phyloP scores from a whole-genome alignment of 2,797 vertebrate genomes.

The Psittacula echo region DNA sequence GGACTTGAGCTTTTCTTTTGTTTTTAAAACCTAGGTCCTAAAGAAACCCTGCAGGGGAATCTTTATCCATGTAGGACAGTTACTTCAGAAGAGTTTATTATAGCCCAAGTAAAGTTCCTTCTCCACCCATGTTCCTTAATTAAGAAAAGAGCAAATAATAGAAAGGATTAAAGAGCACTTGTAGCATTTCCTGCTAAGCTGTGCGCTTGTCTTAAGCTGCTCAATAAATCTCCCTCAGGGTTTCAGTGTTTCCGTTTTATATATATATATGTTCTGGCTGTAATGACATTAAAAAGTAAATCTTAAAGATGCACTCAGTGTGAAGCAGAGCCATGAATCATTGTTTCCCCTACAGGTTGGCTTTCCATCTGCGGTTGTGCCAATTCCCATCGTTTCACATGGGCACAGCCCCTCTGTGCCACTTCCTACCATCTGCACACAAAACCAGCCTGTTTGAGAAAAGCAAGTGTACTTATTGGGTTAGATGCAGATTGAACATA shows the following conservation, averaged over 20 bases:
- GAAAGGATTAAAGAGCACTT: background rate
- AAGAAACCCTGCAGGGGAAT: background rate
- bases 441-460: background rate
- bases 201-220: background rate
- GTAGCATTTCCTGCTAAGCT: background rate
- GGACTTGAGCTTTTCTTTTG: background rate
- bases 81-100: background rate
- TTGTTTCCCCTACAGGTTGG: background rate
- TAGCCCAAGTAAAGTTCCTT: background rate
- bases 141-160: background rate
- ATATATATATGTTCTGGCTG: background rate
- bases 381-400: background rate
- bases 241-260: background rate
- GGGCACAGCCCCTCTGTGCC: background rate
- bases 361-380: background rate
- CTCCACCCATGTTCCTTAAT: background rate
- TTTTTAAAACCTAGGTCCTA: background rate
- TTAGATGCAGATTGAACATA: background rate
- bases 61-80: background rate
- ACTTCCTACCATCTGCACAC: background rate
- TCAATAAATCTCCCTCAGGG: background rate
- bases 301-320: background rate
- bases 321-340: background rate
- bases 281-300: background rate
- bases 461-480: background rate